phyloP scores from a whole-genome alignment of 2,113 vertebrate genomes.

The Chloropsis cyanopogon region DNA sequence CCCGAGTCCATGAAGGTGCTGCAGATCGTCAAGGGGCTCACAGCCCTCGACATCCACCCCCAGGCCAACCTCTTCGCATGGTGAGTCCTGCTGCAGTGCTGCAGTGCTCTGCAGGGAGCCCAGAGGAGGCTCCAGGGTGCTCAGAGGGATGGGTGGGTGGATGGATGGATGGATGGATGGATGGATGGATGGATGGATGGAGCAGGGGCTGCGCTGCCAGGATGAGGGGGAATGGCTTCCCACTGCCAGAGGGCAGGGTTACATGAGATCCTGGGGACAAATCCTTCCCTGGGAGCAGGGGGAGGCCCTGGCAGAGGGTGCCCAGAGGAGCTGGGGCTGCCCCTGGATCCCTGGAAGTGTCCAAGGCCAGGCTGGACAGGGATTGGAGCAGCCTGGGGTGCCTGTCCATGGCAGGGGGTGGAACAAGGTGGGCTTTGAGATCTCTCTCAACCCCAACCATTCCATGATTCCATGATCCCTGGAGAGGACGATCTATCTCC shows the following conservation, averaged over 20 bases:
- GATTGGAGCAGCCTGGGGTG: not conserved
- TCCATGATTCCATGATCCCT: not conserved
- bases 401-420: not conserved
- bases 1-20: slow-evolving; percentile 89
- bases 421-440: not conserved
- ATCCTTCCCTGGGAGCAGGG: not conserved
- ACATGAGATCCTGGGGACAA: not conserved
- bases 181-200: too few relatives aligned
- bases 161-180: too few relatives aligned
- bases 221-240: not conserved
- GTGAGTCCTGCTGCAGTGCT: slow-evolving; percentile 81
- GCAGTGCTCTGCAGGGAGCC: too few relatives aligned
- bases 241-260: not conserved
- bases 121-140: not conserved
- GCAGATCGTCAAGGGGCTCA: slow-evolving; percentile 95
- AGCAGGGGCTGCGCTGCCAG: not conserved
- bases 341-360: not conserved
- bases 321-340: not conserved
- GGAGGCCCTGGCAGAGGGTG: not conserved
- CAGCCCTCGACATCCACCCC: slow-evolving; percentile 94
- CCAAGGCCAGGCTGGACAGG: not conserved
- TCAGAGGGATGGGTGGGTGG: too few relatives aligned
- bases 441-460: not conserved
- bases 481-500: not conserved
- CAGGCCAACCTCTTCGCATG: slow-evolving; percentile 95